Conservation (phyloP, 2,797 vertebrate genomes). For the Chiropotes sagulatus region DNA sequence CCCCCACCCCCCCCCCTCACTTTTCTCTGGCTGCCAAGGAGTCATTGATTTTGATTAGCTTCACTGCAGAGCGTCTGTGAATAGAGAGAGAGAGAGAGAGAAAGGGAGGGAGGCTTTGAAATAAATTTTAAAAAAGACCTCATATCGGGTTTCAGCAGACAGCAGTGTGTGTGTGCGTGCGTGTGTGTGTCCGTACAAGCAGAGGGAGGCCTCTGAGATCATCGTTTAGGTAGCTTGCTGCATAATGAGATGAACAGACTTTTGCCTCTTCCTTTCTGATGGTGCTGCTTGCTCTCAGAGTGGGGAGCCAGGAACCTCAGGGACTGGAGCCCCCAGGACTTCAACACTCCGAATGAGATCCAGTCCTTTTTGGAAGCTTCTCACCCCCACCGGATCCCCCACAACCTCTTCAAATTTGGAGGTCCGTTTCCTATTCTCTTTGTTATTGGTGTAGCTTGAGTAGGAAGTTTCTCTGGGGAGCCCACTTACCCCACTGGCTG, state of each 20-base stretch:
- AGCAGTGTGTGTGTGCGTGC: not conserved
- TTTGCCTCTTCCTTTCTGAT: not conserved
- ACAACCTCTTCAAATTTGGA: not conserved
- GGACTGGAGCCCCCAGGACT: conserved; percentile 47
- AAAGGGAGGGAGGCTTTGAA: conserved; percentile 70
- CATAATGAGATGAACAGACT: conserved; percentile 38
- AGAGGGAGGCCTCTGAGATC: conserved; percentile 82
- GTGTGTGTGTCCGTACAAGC: not conserved
- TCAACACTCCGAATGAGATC: conserved; percentile 13
- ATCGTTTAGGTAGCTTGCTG: conserved; percentile 67
- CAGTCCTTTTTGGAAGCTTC: conserved; percentile 22
- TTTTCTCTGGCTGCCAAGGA: conserved; percentile 74
- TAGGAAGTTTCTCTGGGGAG: not conserved
- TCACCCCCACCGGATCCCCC: not conserved
- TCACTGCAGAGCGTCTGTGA: conserved; percentile 66
- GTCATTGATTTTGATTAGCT: conserved; percentile 78
- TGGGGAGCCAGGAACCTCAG: not conserved
- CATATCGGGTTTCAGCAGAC: conserved; percentile 83
- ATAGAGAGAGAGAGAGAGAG: conserved; percentile 46
- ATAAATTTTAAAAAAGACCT: conserved; percentile 76
- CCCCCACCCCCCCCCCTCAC: not conserved
- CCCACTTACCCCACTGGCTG: not conserved
- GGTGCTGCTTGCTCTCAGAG: not conserved
- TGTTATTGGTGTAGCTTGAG: not conserved
- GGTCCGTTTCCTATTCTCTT: not conserved